Conservation (phyloP, 1,140 invertebrate species). For the Zaprionus camerounensis region DNA sequence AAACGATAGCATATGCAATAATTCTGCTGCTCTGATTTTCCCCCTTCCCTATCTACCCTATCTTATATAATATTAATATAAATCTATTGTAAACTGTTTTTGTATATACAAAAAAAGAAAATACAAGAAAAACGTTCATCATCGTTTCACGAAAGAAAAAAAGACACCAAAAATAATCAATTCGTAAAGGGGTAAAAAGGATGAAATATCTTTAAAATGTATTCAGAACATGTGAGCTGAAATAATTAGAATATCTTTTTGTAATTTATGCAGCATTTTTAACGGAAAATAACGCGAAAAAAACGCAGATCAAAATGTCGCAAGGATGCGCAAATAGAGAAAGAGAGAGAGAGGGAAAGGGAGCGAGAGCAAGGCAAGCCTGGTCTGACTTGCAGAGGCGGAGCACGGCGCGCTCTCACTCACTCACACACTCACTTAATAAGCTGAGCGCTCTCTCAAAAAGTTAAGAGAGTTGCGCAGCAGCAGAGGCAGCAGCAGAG, state of each 20-base stretch:
- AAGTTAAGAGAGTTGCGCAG: slow-evolving; percentile 6
- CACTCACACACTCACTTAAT: slow-evolving; percentile 42
- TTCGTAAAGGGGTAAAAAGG: not conserved
- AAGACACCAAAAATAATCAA: not conserved
- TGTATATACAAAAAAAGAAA: slow-evolving; percentile 78
- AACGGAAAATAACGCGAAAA: slow-evolving; percentile 58
- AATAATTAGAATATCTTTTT: slow-evolving; percentile 19
- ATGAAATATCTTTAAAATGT: slow-evolving; percentile 18
- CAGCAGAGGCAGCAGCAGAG: not conserved
- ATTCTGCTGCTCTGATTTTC: not conserved
- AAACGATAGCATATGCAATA: not conserved
- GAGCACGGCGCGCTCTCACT: slow-evolving; percentile 36
- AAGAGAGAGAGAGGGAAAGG: not conserved
- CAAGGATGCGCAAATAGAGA: not conserved
- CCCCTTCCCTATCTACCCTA: not conserved
- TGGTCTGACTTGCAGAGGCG: slow-evolving; percentile 44
- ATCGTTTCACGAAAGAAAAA: slow-evolving; percentile 22
- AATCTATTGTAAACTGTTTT: slow-evolving; percentile 75
- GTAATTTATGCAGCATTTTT: slow-evolving; percentile 51
- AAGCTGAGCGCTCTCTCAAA: not conserved
- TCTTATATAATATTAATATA: slow-evolving; percentile 43
- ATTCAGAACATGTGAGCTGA: slow-evolving; percentile 16
- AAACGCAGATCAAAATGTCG: slow-evolving; percentile 43
- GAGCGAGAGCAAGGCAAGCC: not conserved
- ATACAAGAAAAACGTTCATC: slow-evolving; percentile 54